Evolutionary conservation across 2,113 vertebrate species (phyloP), one percentile per base, ranked within the genome.

Genomic region (Rhinogobius similis): DNA sequence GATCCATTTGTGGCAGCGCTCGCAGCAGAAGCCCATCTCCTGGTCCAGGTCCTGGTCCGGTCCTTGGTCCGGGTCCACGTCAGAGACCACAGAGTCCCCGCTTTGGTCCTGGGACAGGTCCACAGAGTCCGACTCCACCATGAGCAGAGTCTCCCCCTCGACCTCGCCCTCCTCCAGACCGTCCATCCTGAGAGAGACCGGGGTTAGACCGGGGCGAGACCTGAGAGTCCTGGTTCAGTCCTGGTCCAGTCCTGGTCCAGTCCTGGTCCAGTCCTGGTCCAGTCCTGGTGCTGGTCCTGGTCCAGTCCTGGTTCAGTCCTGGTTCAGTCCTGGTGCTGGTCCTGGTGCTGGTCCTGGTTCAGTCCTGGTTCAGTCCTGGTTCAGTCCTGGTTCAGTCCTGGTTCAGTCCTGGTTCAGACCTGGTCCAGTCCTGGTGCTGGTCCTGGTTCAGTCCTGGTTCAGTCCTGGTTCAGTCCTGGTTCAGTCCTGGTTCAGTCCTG

Each of bases 1-100:
- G 65, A 97, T 95, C 97, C 97, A 99, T 79, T 97, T 99, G 73
- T 97, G 96, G 82, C 98, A 99, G 85, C 95, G 97, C 76, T 99
- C 96, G 0, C 98, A 99, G 92, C 97, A 96, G 84, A 96, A 99
- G 38, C 95, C 94, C 91, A 96, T 93, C 74, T 97, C 96, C 76
- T 98, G 70, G 79, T 94, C 97, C 78, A 98, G 72, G 79, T 94
- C 97, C 97, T 98, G 20, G 94, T 93, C 0, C 88, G 73, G 2
- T 93, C 93, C 55, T 0, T 82, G 69, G 10, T 94, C 94, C 14
- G 98, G 97, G 0, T 96, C 97, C 53, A 96, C 88, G 0, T 99
- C 97, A 0, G 97, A 98, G 90, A 96, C 98, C 73, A 98, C 89
- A 0, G 97, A 99, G 88, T 99, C 98, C 0, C 97, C 96, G 0